Base-by-base conservation (phyloP, 2,888 invertebrate genomes). In the Eutolmus rufibarbis region DNA sequence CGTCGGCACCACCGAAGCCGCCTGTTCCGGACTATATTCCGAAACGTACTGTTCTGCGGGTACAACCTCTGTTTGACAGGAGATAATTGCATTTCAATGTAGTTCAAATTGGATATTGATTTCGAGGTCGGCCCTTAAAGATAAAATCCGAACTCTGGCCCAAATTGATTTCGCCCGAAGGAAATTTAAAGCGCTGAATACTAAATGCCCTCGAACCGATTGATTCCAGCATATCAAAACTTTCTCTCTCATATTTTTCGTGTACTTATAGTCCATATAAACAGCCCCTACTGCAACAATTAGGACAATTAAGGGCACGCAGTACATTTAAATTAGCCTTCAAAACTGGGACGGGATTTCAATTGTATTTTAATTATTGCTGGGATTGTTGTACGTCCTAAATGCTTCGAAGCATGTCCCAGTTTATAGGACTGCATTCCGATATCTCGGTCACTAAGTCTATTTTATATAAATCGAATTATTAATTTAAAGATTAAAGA, bases 71-170 rank as follows among this genome's bases (percentile, higher is more conserved):
- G 56, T 56, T 51, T 81, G 56, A 51, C 81, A 56, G 34, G 51
- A 37, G 37, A 82, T 82, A 82, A 82, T 82, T 82, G 66, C 66
- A 57, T 37, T 66, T 82, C 82, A 82, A 28, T 57, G 57, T 34
- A 82, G 37, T 82, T 82, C 23, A 19, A 23, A 34, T 37, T 37
- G 56, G 56, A 19, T 57, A 82, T 82, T 82, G 66, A 57, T 82
- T 76, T 82, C 37, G 34, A 82, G 82, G 28, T 82, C 34, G 57
- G 66, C 23, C 66, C 66, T 66, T 66, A 66, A 66, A 66, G 66
- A 66, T 66, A 66, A 66, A 66, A 66, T 66, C 66, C 5, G 28
- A 66, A 66, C 28, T 23, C 28, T 66, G 66, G 19, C 28, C 66
- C 23, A 79, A 79, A 79, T 79, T 79, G 9, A 43, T 37, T 78